Evolutionary conservation across 2,797 vertebrate species (phyloP).

Genomic region (Helostoma temminkii): DNA sequence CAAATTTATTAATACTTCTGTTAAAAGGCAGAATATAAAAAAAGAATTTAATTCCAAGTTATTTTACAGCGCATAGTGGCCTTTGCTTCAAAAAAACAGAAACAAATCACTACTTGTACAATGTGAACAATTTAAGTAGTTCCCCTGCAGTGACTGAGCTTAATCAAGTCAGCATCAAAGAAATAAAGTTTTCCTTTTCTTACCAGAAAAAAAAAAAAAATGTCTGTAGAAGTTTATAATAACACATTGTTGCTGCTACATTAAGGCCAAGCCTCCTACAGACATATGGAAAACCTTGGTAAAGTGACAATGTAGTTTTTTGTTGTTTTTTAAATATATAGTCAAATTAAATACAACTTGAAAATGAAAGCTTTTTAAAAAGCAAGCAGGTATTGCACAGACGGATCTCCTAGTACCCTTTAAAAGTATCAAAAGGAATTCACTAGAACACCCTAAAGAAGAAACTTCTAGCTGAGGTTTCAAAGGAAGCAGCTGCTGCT

Average conservation of each 20-base stretch:
- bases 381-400: slow-evolving; percentile 93
- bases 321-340: slow-evolving; percentile 66
- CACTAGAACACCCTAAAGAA: slow-evolving; percentile 79
- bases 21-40: slow-evolving; percentile 81
- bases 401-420: slow-evolving; percentile 86
- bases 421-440: slow-evolving; percentile 75
- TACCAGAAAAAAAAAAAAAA: slow-evolving; percentile 86
- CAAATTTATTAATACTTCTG: slow-evolving; percentile 86
- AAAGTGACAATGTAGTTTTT: slow-evolving; percentile 93
- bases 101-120: slow-evolving; percentile 92
- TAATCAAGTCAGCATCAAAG: slow-evolving; percentile 88
- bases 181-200: slow-evolving; percentile 78
- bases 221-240: slow-evolving; percentile 87
- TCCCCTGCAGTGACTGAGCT: slow-evolving; percentile 89
- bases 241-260: slow-evolving; percentile 94
- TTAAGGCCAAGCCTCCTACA: slow-evolving; percentile 92
- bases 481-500: slow-evolving; percentile 56
- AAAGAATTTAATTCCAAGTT: slow-evolving; percentile 73
- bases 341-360: slow-evolving; percentile 77
- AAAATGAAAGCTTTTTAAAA: slow-evolving; percentile 83
- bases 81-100: slow-evolving; percentile 96
- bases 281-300: slow-evolving; percentile 89
- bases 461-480: slow-evolving; percentile 60
- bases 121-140: slow-evolving; percentile 86
- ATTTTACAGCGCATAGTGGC: slow-evolving; percentile 87